Evolutionary conservation across 2,113 vertebrate genomes (phyloP).

Genomic region (Notothenia rossii): DNA sequence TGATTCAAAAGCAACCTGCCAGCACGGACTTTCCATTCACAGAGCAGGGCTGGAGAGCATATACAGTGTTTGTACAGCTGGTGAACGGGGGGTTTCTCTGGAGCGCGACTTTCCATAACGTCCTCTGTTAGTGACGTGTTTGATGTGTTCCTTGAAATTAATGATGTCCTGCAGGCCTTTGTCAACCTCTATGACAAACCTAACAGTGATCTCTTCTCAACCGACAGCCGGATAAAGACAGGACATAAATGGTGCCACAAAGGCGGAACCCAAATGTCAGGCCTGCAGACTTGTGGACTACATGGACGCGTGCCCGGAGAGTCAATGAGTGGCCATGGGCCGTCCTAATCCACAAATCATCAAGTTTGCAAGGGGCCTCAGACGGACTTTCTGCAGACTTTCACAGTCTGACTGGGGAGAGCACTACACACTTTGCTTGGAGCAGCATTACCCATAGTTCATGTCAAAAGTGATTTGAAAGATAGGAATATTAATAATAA

Average conservation of each 20-base stretch:
- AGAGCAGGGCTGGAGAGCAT: background rate
- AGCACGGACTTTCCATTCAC: background rate
- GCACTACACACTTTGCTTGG: too few species aligned
- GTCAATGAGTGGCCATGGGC: background rate
- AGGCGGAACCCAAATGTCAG: background rate
- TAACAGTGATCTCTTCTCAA: background rate
- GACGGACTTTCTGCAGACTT: background rate
- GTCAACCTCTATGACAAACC: background rate
- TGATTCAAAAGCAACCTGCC: constrained; percentile 1
- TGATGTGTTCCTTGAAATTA: background rate
- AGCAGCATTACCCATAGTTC: too few species aligned
- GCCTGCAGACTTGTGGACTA: background rate
- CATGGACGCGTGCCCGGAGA: background rate
- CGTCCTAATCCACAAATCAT: background rate
- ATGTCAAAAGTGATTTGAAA: too few species aligned
- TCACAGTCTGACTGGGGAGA: background rate
- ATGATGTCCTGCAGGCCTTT: background rate
- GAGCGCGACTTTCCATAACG: background rate
- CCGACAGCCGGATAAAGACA: background rate
- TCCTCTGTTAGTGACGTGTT: background rate
- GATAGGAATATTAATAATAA: too few species aligned
- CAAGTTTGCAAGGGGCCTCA: background rate
- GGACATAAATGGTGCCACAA: background rate
- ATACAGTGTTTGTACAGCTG: background rate
- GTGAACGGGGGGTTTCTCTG: background rate